Evolutionary conservation across 2,797 vertebrate genomes (phyloP), one percentile per base, ranked within the genome.

Genomic region (Macrochelys suwanniensis): DNA sequence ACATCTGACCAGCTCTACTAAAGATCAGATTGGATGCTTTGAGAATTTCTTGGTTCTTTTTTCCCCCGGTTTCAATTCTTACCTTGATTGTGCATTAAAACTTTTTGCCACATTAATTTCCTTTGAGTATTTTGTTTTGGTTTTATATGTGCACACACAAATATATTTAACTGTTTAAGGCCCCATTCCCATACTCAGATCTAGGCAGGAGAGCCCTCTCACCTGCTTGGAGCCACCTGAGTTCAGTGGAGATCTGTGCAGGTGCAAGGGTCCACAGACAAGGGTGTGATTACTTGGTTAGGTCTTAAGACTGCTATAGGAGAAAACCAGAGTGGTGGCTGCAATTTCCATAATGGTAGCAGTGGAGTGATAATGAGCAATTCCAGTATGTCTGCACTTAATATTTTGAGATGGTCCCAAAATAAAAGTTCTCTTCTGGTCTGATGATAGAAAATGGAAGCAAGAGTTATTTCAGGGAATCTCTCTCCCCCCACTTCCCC

Each of bases 271-370:
- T 49, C 4, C 3, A 53, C 19, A 17, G 8, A 0, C 5, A 56
- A 33, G 31, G 7, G 37, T 37, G 28, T 0, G 0, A 26, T 56
- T 80, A 50, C 0, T 42, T n/a, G 31, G 31, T 9, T 26, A 6
- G 13, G 80, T 13, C 84, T 28, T 49, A 11, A 26, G 16, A 13
- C 53, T 76, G 37, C 37, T 42, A 42, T 42, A 42, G 37, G 37
- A 42, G 37, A 42, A 42, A 42, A 42, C 37, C 37, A 42, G 37
- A 42, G 37, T 42, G 37, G 37, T 42, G 37, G 37, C 37, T 42
- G 37, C 21, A 54, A 5, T 50, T n/a, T 25, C 33, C 1, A 0
- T 16, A 5, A 33, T 0, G 15, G 50, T 17, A 42, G n/a, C 2
- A 4, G 0, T 28, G 11, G n/a, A 15, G 1, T 1, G 5, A 15